Percentiles rank a stretch among this genome's conserved stretches.
Conservation (phyloP, 2,797 vertebrate species). For the Falco berigora region DNA sequence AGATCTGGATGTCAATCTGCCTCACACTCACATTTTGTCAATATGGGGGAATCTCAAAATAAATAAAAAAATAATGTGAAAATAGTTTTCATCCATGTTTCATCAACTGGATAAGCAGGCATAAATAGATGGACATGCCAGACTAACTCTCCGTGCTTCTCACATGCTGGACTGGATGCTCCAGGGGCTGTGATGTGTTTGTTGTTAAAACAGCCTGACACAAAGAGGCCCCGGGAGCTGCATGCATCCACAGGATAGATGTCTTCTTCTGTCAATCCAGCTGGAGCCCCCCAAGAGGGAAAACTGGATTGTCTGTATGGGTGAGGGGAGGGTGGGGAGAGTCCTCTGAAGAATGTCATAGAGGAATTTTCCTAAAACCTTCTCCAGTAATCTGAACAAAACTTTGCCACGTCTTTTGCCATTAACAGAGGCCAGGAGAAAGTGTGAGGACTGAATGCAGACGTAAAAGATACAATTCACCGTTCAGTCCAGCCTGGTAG, state of each 20-base stretch:
- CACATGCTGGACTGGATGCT: not conserved
- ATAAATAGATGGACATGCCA: not conserved
- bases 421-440: not conserved
- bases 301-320: not conserved
- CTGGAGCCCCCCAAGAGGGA: not conserved
- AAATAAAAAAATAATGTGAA: not conserved
- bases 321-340: not conserved
- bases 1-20: not conserved
- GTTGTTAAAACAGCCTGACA: constrained; percentile 70
- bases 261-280: constrained; percentile 49
- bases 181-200: constrained; percentile 65
- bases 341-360: not conserved
- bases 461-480: not conserved
- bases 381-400: not conserved
- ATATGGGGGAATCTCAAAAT: not conserved
- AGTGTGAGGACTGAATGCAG: not conserved
- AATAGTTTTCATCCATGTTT: fast-evolving
- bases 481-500: not conserved
- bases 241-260: constrained; percentile 30
- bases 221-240: constrained; percentile 28
- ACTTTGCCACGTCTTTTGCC: not conserved
- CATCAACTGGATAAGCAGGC: not conserved
- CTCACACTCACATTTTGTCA: not conserved
- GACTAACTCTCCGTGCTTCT: not conserved
- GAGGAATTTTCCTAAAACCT: constrained; percentile 27